Evolutionary conservation across 2,113 vertebrate genomes (phyloP).

Genomic region (Rhinichthys klamathensis): DNA sequence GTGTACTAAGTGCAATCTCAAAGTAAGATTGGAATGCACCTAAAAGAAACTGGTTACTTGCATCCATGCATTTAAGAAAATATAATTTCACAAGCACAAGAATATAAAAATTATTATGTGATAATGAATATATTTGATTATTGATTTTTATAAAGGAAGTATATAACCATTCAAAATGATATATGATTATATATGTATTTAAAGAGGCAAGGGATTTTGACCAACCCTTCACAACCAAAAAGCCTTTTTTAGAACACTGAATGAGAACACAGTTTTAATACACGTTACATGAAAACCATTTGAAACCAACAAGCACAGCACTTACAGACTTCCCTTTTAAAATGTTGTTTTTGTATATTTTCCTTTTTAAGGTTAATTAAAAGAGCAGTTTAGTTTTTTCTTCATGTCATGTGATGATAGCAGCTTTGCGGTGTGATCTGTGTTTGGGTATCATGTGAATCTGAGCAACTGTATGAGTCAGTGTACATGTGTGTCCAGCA

Average conservation of each 20-base stretch:
- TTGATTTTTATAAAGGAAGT: no score
- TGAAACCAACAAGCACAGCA: neutral
- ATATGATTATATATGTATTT: no score
- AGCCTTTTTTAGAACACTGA: neutral
- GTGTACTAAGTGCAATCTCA: no score
- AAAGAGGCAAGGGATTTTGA: no score
- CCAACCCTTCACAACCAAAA: no score
- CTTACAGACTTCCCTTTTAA: constrained; percentile 9
- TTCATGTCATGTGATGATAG: neutral
- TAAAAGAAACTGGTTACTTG: no score
- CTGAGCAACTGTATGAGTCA: constrained; percentile 47
- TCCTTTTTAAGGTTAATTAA: constrained; percentile 6
- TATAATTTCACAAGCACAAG: no score
- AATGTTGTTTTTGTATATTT: neutral
- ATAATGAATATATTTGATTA: no score
- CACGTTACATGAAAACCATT: neutral
- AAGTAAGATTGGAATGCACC: no score
- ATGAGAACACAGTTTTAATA: neutral
- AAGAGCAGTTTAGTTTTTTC: neutral
- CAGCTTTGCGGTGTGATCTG: neutral
- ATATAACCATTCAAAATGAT: no score
- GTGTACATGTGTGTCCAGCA: constrained; percentile 19
- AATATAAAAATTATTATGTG: no score
- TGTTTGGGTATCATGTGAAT: constrained; percentile 40
- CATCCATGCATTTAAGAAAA: no score